phyloP scores from a whole-genome alignment of 1,140 invertebrate genomes.

The Caligus rogercresseyi region DNA sequence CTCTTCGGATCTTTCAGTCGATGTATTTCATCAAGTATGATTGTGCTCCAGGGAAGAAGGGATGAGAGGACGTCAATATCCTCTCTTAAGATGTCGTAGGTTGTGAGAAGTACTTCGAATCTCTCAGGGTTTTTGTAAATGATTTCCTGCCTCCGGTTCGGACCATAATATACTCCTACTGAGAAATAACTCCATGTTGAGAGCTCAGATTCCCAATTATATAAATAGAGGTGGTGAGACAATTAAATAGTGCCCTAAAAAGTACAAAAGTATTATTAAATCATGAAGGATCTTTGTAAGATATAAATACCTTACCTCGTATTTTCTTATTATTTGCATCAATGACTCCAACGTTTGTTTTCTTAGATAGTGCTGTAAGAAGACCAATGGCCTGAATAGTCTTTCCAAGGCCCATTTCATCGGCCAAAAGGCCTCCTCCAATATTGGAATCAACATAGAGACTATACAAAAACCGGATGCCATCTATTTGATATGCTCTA shows the following conservation, averaged over 20 bases:
- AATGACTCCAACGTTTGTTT: background rate
- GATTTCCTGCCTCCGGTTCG: background rate
- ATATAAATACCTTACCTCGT: background rate
- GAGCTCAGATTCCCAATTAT: conserved; percentile 18
- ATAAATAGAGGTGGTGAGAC: conserved; percentile 2
- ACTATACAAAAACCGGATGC: background rate
- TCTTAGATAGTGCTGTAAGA: background rate
- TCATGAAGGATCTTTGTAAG: too few species aligned
- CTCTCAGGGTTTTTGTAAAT: background rate
- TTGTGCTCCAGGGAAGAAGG: conserved; percentile 1
- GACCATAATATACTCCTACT: conserved; percentile 9
- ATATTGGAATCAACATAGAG: background rate
- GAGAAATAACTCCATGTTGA: conserved; percentile 2
- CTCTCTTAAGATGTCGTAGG: conserved; percentile 16
- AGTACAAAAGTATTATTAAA: background rate
- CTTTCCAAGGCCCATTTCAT: conserved; percentile 21
- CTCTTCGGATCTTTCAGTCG: conserved; percentile 11
- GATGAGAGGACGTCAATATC: conserved; percentile 1
- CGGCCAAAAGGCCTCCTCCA: conserved; percentile 11
- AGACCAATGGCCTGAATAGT: conserved; percentile 10
- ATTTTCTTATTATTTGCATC: background rate
- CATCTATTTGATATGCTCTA: background rate
- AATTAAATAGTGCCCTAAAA: background rate
- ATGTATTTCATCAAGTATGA: conserved; percentile 19
- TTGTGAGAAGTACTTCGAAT: conserved; percentile 9